Conservation (phyloP, 2,113 vertebrate genomes). For the Plecturocebus donacophilus region DNA sequence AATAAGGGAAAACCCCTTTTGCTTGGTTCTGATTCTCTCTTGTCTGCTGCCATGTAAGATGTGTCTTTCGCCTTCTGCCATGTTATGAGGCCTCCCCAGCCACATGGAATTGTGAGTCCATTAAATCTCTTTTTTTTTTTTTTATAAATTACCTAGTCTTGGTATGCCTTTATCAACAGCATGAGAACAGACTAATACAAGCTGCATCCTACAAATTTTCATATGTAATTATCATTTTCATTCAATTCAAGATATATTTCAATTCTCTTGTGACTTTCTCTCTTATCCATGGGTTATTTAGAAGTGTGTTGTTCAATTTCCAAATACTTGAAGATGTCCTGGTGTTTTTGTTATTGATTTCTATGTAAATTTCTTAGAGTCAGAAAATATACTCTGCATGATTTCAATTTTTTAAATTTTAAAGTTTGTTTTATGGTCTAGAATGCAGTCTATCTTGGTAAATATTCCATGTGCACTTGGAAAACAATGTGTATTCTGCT, state of each 20-base stretch:
- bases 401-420: background rate
- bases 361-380: background rate
- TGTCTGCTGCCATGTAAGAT: no score
- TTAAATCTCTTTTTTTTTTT: no score
- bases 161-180: no score
- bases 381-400: background rate
- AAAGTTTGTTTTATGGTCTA: background rate
- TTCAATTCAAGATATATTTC: background rate
- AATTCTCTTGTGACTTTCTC: background rate
- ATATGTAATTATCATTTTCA: slow-evolving; percentile 12
- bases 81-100: no score
- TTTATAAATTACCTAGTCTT: no score
- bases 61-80: no score
- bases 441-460: background rate
- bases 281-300: background rate
- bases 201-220: background rate
- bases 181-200: no score
- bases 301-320: background rate
- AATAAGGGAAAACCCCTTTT: no score
- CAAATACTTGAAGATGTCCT: background rate
- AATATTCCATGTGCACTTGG: background rate
- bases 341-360: background rate
- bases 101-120: no score
- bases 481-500: background rate
- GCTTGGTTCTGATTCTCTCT: no score